Percentiles rank a stretch among this genome's conserved stretches.
These are phyloP conservation scores for Equus przewalskii DNA, from an alignment of 2,113 vertebrate genomes.

Conservation along the genomic window DNA sequence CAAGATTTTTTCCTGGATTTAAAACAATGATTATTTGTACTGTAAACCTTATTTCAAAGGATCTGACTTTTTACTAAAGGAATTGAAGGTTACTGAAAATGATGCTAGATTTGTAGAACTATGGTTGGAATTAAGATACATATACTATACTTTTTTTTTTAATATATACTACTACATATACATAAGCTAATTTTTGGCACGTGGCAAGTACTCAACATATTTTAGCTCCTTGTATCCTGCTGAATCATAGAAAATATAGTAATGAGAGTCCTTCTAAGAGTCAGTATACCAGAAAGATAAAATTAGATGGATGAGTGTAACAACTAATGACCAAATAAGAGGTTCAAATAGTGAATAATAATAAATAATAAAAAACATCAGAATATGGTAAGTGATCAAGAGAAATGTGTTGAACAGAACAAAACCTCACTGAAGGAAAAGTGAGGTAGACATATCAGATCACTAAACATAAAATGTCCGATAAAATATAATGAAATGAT, in stretches of 20 bases:
- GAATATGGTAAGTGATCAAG: not conserved
- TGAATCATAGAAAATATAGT: not conserved
- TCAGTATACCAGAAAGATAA: not conserved
- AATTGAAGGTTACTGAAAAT: not conserved
- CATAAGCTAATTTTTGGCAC: not conserved
- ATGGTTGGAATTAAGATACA: not conserved
- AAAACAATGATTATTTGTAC: not conserved
- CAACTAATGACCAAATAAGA: not conserved
- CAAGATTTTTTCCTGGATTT: not conserved
- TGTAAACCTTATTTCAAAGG: not conserved
- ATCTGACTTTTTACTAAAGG: not conserved
- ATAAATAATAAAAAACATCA: not conserved
- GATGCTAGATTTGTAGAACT: not conserved
- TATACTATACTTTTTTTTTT: not conserved
- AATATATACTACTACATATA: not conserved
- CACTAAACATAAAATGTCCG: not conserved
- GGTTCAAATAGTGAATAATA: not conserved
- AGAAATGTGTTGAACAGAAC: not conserved
- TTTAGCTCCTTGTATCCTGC: not conserved
- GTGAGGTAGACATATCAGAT: not conserved
- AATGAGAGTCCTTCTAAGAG: not conserved
- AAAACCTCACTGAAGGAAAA: not conserved
- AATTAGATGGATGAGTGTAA: not conserved
- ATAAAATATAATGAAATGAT: not conserved
- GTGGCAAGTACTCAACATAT: not conserved